A percentile compares a stretch with the other conserved stretches of the same genome.
These are phyloP conservation scores for Canis aureus DNA, from an alignment of 2,113 vertebrate species.

Conservation along the genomic window DNA sequence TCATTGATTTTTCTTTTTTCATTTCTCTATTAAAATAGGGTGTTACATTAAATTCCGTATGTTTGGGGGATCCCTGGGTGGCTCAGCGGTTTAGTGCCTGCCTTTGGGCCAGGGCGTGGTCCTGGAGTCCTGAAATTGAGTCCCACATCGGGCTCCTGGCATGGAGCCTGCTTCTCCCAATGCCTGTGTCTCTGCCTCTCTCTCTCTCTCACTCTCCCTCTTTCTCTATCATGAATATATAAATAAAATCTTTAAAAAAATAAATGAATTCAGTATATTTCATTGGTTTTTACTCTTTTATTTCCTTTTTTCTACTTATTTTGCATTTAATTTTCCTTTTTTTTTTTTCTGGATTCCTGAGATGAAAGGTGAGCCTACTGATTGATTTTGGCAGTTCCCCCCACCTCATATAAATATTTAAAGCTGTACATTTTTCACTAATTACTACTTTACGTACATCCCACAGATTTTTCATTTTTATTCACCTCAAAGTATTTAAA, in stretches of 20 bases:
- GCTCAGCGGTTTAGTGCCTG: no score
- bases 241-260: no score
- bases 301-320: constrained; percentile 16
- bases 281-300: neutral
- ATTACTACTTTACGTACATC: neutral
- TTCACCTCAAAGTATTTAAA: neutral
- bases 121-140: no score
- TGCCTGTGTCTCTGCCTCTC: no score
- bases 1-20: neutral
- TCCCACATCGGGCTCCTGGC: no score
- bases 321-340: neutral
- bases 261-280: neutral
- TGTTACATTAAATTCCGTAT: neutral
- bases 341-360: neutral
- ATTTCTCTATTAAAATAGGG: neutral
- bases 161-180: no score
- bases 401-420: neutral
- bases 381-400: neutral
- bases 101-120: no score
- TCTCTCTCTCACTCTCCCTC: no score
- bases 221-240: no score
- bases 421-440: neutral
- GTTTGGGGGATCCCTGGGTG: neutral
- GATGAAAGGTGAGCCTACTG: neutral
- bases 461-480: neutral